phyloP scores from a whole-genome alignment of 2,113 vertebrate species.

The Seriola quinqueradiata region DNA sequence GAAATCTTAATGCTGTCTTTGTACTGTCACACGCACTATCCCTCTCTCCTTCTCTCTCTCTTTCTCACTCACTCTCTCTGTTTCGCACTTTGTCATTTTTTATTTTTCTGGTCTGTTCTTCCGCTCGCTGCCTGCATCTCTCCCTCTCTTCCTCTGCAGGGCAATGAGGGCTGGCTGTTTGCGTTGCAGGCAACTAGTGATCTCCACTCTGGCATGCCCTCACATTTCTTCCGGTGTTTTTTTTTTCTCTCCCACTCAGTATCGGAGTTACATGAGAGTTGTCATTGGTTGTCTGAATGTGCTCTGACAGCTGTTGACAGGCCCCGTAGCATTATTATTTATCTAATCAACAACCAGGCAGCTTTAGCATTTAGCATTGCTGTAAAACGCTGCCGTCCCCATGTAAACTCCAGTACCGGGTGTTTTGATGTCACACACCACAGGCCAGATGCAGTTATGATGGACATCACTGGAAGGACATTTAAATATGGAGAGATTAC shows the following conservation, averaged over 20 bases:
- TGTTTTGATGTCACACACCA: slow-evolving; percentile 13
- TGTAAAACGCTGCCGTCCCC: slow-evolving; percentile 21
- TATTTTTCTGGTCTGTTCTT: slow-evolving; percentile 13
- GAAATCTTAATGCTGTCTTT: slow-evolving; percentile 68
- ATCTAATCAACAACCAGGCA: slow-evolving; percentile 53
- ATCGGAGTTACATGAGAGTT: slow-evolving; percentile 41
- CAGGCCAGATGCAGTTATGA: not conserved
- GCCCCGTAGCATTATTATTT: slow-evolving; percentile 47
- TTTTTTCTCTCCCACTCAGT: slow-evolving; percentile 36
- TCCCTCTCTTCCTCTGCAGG: slow-evolving; percentile 49
- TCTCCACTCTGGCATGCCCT: slow-evolving; percentile 54
- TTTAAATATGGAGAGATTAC: not conserved
- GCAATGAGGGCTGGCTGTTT: slow-evolving; percentile 35
- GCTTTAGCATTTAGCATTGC: slow-evolving; percentile 29
- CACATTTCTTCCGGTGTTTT: slow-evolving; percentile 57
- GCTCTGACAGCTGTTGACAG: slow-evolving; percentile 60
- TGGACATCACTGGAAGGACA: slow-evolving; percentile 16
- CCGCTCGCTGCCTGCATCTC: not conserved
- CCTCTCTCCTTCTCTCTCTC: slow-evolving; percentile 1
- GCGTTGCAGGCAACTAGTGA: slow-evolving; percentile 45
- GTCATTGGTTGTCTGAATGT: slow-evolving; percentile 53
- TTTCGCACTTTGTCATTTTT: slow-evolving; percentile 35
- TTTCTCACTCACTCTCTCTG: slow-evolving; percentile 14
- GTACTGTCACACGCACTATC: slow-evolving; percentile 52
- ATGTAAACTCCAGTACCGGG: slow-evolving; percentile 13